Percentiles rank a stretch among this genome's conserved stretches.
Conservation (phyloP, 2,797 vertebrate genomes). For the Ctenopoma kingsleyae region DNA sequence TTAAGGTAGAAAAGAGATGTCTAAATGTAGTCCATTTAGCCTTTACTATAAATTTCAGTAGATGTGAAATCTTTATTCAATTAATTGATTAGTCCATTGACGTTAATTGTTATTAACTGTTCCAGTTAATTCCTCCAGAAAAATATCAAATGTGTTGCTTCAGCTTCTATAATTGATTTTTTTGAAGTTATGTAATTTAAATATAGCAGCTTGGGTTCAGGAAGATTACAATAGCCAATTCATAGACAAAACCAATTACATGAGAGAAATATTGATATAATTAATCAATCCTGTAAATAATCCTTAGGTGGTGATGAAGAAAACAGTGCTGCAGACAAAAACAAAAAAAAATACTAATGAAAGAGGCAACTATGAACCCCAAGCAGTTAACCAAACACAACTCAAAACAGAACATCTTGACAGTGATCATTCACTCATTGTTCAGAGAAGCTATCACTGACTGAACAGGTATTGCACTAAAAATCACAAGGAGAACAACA, state of each 20-base stretch:
- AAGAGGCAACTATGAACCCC: background rate
- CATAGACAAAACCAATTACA: background rate
- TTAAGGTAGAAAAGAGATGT: no score
- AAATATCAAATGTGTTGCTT: no score
- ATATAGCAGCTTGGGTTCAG: background rate
- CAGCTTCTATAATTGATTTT: no score
- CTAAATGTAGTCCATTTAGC: no score
- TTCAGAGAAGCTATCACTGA: background rate
- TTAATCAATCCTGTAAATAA: no score
- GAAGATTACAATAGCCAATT: no score
- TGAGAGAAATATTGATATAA: no score
- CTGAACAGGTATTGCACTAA: constrained; percentile 6
- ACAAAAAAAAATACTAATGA: background rate
- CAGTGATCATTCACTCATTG: background rate
- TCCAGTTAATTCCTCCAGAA: no score
- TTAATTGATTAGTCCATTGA: no score
- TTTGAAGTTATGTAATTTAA: background rate
- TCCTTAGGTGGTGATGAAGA: background rate
- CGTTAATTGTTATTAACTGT: no score
- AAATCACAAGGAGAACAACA: background rate
- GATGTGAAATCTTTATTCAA: no score
- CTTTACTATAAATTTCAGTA: no score
- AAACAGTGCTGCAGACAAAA: background rate
- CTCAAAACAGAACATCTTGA: background rate
- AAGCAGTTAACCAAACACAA: background rate